phyloP scores from a whole-genome alignment of 2,888 invertebrate species.

The Brachyopa scutellaris region DNA sequence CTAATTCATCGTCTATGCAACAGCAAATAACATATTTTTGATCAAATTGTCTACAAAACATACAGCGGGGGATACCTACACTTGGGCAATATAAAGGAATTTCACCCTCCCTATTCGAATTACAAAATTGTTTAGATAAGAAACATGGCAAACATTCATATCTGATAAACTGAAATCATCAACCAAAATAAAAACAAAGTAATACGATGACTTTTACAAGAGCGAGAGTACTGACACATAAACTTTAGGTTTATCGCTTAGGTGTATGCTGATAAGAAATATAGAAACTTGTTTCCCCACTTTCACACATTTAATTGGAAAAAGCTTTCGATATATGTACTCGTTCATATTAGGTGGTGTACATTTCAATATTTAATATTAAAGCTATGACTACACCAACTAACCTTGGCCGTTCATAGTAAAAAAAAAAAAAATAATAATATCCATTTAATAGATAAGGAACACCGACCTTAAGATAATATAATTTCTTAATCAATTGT shows the following conservation, averaged over 20 bases:
- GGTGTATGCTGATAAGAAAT: slow-evolving; percentile 36
- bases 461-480: slow-evolving; percentile 43
- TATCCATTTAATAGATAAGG: no score
- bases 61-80: no score
- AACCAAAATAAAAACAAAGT: slow-evolving; percentile 56
- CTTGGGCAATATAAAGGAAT: slow-evolving; percentile 26
- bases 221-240: not conserved
- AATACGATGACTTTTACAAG: slow-evolving; percentile 30
- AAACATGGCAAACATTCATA: slow-evolving; percentile 54
- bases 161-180: slow-evolving; percentile 52
- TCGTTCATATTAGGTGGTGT: no score
- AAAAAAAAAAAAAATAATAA: not conserved
- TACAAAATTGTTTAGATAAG: slow-evolving; percentile 55
- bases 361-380: slow-evolving; percentile 6
- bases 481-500: slow-evolving; percentile 4
- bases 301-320: not conserved
- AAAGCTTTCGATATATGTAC: not conserved
- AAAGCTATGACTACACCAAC: slow-evolving; percentile 6
- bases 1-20: no score
- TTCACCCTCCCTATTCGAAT: slow-evolving; percentile 12
- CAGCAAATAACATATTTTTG: no score
- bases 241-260: slow-evolving; percentile 37
- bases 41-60: no score
- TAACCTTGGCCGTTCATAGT: slow-evolving; percentile 39
- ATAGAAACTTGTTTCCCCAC: not conserved